Evolutionary conservation across 2,888 invertebrate genomes (phyloP), one percentile per base, ranked within the genome.

Genomic region (Agrotis segetum): DNA sequence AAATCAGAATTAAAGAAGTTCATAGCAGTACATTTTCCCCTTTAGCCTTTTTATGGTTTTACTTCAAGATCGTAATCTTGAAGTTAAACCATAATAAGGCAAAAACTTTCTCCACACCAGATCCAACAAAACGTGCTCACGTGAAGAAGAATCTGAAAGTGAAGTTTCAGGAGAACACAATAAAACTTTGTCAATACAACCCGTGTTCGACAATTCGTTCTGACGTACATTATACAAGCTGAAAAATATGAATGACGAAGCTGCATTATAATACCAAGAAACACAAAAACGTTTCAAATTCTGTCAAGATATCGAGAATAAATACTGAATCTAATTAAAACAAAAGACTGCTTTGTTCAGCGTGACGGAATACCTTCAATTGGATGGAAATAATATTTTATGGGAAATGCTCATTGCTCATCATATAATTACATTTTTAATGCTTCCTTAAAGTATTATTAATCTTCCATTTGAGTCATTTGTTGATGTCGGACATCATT

Each of bases 391-490:
- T 52, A 69, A 49, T 16, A 56, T 65, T 53, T 40, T 63, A 67
- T 53, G 50, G 47, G 19, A 59, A 59, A 58, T 47, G 46, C n/a
- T 49, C 55, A 66, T 52, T 6, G 46, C n/a, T 49, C 55, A 64
- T 52, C 11, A 67, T 59, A 55, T 64, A 58, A 46, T 50, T 49
- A 24, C 29, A 50, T 58, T 64, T 49, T 67, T 16, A 47, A 63
- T 44, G 19, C 21, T 58, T 50, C 24, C 53, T 17, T 60, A 49
- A 13, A 44, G 17, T 49, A 74, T 70, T 46, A 40, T 50, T 65
- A 53, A 76, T 65, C 40, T 55, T 47, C 2, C 17, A 44, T 60
- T 79, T 79, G 55, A 77, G 47, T 77, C 64, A 75, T 77, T 60
- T 52, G 60, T 61, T 77, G 49, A 71, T 55, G 65, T 21, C 50